Percentiles rank a stretch among this genome's conserved stretches.
Conservation (phyloP, 2,113 vertebrate genomes). For the Calypte anna region DNA sequence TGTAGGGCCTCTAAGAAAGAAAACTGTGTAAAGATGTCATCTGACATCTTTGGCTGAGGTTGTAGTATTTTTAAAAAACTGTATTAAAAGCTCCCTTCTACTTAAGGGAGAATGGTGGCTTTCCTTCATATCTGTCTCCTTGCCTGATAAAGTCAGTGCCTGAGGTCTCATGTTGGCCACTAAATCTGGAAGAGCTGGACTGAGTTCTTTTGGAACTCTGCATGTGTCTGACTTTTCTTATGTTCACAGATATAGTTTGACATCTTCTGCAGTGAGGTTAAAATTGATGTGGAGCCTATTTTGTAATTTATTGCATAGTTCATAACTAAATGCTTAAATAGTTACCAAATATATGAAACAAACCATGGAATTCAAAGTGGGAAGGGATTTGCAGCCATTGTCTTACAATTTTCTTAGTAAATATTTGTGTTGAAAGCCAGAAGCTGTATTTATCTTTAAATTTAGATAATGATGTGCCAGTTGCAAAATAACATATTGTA, state of each 20-base stretch:
- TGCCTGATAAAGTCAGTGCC: not conserved
- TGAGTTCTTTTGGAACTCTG: not conserved
- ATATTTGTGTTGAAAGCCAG: not conserved
- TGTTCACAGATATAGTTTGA: not conserved
- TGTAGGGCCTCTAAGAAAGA: not conserved
- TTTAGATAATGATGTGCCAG: not conserved
- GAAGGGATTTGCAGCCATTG: not conserved
- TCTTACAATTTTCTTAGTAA: not conserved
- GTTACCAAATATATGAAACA: not conserved
- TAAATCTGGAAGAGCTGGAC: not conserved
- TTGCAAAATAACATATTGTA: not conserved
- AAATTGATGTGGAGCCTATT: not conserved
- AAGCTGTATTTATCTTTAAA: not conserved
- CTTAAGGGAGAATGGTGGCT: not conserved
- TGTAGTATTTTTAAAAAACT: not conserved
- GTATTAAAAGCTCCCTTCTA: not conserved
- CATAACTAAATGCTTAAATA: not conserved
- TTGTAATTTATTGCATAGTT: not conserved
- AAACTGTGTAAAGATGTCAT: not conserved
- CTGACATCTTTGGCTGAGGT: not conserved
- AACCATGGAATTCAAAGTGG: not conserved
- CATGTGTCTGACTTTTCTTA: not conserved
- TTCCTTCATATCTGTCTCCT: not conserved
- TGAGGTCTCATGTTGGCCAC: not conserved
- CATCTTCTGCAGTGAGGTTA: not conserved